Evolutionary conservation across 1,140 invertebrate genomes (phyloP).

Genomic region (Psilanteris sp.): DNA sequence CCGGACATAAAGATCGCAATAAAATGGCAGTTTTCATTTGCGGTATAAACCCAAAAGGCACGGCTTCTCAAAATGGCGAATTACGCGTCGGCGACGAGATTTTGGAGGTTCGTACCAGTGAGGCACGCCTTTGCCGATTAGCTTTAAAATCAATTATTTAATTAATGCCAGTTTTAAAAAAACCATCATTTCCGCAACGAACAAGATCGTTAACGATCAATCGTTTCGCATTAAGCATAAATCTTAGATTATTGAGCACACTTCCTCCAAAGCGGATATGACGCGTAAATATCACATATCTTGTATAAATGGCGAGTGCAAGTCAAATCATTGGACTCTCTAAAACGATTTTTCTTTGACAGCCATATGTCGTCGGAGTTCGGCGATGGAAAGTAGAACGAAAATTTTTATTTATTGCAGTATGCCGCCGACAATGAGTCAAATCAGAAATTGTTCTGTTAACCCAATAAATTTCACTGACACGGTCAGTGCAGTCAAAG

Average conservation of each 20-base stretch:
- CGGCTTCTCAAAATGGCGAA: slow-evolving; percentile 86
- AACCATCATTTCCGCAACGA: slow-evolving; percentile 13
- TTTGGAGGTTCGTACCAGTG: slow-evolving; percentile 86
- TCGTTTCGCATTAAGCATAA: slow-evolving; percentile 29
- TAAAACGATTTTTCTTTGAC: slow-evolving; percentile 45
- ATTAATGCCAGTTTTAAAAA: slow-evolving; percentile 44
- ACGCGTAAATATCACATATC: slow-evolving; percentile 30
- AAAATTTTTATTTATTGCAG: slow-evolving; percentile 54
- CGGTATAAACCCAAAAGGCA: slow-evolving; percentile 93
- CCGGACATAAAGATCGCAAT: slow-evolving; percentile 95
- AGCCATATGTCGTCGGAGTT: slow-evolving; percentile 37
- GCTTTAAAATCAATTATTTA: slow-evolving; percentile 24
- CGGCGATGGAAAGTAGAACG: slow-evolving; percentile 47
- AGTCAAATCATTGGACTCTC: slow-evolving; percentile 42
- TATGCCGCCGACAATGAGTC: slow-evolving; percentile 48
- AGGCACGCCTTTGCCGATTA: background rate
- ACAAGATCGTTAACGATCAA: slow-evolving; percentile 26
- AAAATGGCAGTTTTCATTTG: slow-evolving; percentile 98
- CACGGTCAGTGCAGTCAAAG: slow-evolving; percentile 26
- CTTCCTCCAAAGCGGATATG: slow-evolving; percentile 23
- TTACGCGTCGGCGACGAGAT: slow-evolving; percentile 97
- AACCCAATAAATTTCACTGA: slow-evolving; percentile 49
- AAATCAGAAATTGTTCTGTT: slow-evolving; percentile 59
- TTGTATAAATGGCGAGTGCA: slow-evolving; percentile 19
- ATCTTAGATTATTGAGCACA: slow-evolving; percentile 33